A percentile compares a stretch with the other conserved stretches of the same genome.
These are phyloP conservation scores for Spilarctia lutea DNA, from an alignment of 2,888 invertebrate genomes.

Conservation along the genomic window DNA sequence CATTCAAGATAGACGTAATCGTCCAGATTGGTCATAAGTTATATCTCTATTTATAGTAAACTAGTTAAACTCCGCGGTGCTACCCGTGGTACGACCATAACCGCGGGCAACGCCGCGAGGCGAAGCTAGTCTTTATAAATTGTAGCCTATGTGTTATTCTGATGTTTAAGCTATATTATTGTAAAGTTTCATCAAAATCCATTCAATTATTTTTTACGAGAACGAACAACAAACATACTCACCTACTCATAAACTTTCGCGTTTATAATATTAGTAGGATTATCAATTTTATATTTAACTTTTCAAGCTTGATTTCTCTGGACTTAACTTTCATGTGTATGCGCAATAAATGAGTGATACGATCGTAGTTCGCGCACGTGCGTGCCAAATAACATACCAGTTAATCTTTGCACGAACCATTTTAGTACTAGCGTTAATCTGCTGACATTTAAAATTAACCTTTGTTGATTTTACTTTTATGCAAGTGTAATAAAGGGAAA, in stretches of 20 bases:
- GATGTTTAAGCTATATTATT: too few species aligned
- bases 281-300: not conserved
- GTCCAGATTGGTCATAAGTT: not conserved
- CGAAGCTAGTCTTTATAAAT: too few species aligned
- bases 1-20: too few species aligned
- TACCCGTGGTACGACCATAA: too few species aligned
- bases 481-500: conserved; percentile 63
- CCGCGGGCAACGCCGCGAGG: too few species aligned
- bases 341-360: not conserved
- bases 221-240: too few species aligned
- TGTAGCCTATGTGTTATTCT: too few species aligned
- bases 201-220: too few species aligned
- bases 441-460: conserved; percentile 76
- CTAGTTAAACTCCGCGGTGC: too few species aligned
- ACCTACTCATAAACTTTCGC: too few species aligned
- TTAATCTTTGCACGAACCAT: conserved; percentile 55
- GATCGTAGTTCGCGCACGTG: conserved; percentile 29
- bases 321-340: not conserved
- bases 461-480: conserved; percentile 72
- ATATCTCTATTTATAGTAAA: not conserved
- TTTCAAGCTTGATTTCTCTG: not conserved
- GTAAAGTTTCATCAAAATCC: too few species aligned
- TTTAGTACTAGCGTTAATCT: conserved; percentile 67
- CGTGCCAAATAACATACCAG: conserved; percentile 45
- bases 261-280: too few species aligned